Evolutionary conservation across 1,140 invertebrate genomes (phyloP).

Genomic region (Formica exsecta): DNA sequence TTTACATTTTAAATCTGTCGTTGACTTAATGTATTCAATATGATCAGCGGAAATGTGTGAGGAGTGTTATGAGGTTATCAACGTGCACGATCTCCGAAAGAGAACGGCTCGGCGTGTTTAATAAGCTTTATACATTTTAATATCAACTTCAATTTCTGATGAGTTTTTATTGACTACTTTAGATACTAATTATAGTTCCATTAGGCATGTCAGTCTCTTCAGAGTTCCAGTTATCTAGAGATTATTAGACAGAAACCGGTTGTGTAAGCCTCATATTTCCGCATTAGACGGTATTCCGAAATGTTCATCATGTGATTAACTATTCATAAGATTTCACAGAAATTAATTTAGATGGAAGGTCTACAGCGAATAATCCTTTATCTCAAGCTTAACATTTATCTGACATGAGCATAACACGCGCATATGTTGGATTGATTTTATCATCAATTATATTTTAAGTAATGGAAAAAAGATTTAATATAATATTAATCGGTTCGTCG

Average conservation of each 20-base stretch:
- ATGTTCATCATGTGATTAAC: background rate
- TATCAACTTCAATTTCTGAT: constrained; percentile 11
- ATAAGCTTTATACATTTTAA: constrained; percentile 37
- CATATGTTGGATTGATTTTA: constrained; percentile 26
- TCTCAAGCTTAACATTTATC: background rate
- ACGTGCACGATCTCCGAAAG: constrained; percentile 18
- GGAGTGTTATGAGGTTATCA: constrained; percentile 37
- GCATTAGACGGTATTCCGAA: background rate
- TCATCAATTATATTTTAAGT: constrained; percentile 15
- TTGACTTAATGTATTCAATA: background rate
- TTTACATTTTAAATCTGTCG: constrained; percentile 47
- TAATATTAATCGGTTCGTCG: background rate
- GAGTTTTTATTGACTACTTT: constrained; percentile 23
- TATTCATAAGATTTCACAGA: background rate
- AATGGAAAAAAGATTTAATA: background rate
- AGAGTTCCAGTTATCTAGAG: constrained; percentile 40
- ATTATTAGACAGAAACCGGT: constrained; percentile 39
- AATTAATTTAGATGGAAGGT: constrained; percentile 10
- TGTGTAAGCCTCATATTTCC: background rate
- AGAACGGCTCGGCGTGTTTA: constrained; percentile 29
- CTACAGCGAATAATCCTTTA: background rate
- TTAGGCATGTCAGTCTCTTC: constrained; percentile 13
- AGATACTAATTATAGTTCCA: constrained; percentile 43
- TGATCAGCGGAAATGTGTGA: constrained; percentile 32
- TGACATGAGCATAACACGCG: background rate